Evolutionary conservation across 2,113 vertebrate species (phyloP).

Genomic region (Oceanodroma tethys): DNA sequence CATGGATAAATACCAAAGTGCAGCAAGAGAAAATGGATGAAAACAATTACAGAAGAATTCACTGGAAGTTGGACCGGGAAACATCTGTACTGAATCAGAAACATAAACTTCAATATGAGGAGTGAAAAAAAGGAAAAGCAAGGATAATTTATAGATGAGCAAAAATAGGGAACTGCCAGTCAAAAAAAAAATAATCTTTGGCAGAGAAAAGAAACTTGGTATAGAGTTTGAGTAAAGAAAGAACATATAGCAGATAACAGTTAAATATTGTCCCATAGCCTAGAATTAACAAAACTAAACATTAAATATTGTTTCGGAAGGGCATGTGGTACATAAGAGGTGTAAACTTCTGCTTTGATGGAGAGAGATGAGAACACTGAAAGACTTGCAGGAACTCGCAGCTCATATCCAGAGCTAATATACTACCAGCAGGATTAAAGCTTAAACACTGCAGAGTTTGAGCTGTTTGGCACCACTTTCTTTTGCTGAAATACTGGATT

Average conservation of each 20-base stretch:
- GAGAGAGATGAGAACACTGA: background rate
- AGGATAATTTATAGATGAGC: background rate
- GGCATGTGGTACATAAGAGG: background rate
- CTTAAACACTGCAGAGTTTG: background rate
- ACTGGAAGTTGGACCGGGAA: background rate
- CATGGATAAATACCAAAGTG: background rate
- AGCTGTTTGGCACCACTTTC: background rate
- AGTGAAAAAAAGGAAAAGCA: background rate
- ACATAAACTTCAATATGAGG: background rate
- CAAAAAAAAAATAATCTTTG: background rate
- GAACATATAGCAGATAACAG: background rate
- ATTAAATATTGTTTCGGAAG: background rate
- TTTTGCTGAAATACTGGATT: background rate
- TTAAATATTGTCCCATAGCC: background rate
- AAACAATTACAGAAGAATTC: background rate
- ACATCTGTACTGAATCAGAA: background rate
- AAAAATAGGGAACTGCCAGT: background rate
- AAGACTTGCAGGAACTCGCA: background rate
- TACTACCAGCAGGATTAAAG: background rate
- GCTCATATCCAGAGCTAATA: background rate
- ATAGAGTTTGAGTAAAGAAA: background rate
- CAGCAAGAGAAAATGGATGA: background rate
- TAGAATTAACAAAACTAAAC: background rate
- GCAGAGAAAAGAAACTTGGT: background rate
- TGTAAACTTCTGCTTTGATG: background rate